Evolutionary conservation across 2,797 vertebrate species (phyloP), one percentile per base, ranked within the genome.

Genomic region (Bothrops alternatus): DNA sequence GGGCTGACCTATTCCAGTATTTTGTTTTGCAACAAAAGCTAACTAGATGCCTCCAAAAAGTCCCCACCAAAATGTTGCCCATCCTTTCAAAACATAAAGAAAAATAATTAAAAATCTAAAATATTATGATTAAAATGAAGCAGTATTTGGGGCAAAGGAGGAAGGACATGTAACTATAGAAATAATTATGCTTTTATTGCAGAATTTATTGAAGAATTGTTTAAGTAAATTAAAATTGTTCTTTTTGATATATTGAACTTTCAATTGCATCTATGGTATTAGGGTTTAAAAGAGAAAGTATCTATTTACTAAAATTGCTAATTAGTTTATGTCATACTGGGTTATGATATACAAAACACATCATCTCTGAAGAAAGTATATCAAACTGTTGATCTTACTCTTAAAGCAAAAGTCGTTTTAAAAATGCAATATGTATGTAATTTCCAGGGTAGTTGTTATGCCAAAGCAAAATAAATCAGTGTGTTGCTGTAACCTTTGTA

Each of bases 401-500:
- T 91, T 61, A 93, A 61, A 26, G 89, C 90, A 82, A 88, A 53
- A 92, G 60, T 86, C 20, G 23, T 92, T 86, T 69, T 57, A 57
- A 86, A 28, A 90, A 13, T 16, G n/a, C 61, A 91, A 11, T 82
- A 82, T 85, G 90, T 61, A 78, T 88, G 57, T 85, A 91, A 56
- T 61, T 91, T 93, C 50, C 86, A 88, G 73, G 92, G 56, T 47
- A 60, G 61, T 60, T 87, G 3, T 86, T 91, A 56, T 26, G 53
- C 60, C 78, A 87, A 87, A 73, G 63, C 3, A 87, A 42, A 60
- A 56, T 60, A 25, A 28, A 93, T 87, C 61, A 42, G 32, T 25
- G 55, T 61, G 87, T 58, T 93, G 86, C 56, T 91, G 4, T 88
- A 88, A 91, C 92, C 42, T 93, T 87, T 69, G 61, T 69, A 87